Evolutionary conservation across 2,888 invertebrate species (phyloP).

Genomic region (Chelonus formosanus): DNA sequence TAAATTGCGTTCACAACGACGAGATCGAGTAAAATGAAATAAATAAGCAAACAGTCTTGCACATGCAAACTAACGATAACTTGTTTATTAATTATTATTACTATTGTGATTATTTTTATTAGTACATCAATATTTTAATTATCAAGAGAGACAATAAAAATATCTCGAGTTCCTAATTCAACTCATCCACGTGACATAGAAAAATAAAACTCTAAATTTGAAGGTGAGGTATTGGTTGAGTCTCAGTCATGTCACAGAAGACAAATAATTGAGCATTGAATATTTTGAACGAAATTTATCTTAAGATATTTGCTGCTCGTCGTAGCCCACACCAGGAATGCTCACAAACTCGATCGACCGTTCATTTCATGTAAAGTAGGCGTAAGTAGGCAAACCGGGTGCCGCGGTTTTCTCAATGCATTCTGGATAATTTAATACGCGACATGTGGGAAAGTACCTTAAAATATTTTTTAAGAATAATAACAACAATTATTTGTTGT

Average conservation of each 20-base stretch:
- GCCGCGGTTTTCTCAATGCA: conserved; percentile 35
- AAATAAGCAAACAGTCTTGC: conserved; percentile 10
- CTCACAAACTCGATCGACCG: conserved; percentile 50
- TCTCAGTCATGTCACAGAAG: no score
- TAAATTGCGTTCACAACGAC: conserved; percentile 13
- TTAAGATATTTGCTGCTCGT: not conserved
- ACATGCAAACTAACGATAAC: conserved; percentile 40
- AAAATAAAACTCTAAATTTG: no score
- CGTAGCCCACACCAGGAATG: conserved; percentile 33
- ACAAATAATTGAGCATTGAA: no score
- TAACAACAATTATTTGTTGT: no score
- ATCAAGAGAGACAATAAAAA: no score
- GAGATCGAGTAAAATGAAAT: not conserved
- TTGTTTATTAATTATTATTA: conserved; percentile 42
- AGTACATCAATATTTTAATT: no score
- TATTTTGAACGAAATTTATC: no score
- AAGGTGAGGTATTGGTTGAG: no score
- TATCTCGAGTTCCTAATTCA: no score
- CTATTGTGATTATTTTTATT: conserved; percentile 16
- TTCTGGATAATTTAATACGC: conserved; percentile 4
- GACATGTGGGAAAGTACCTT: not conserved
- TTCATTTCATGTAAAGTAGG: conserved; percentile 55
- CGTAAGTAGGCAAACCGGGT: conserved; percentile 62
- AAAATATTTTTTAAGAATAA: no score
- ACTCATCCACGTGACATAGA: no score